Percentiles rank a stretch among this genome's conserved stretches.
Evolutionary conservation across 2,113 vertebrate genomes (phyloP).

Genomic region (Megaceryle maxima): DNA sequence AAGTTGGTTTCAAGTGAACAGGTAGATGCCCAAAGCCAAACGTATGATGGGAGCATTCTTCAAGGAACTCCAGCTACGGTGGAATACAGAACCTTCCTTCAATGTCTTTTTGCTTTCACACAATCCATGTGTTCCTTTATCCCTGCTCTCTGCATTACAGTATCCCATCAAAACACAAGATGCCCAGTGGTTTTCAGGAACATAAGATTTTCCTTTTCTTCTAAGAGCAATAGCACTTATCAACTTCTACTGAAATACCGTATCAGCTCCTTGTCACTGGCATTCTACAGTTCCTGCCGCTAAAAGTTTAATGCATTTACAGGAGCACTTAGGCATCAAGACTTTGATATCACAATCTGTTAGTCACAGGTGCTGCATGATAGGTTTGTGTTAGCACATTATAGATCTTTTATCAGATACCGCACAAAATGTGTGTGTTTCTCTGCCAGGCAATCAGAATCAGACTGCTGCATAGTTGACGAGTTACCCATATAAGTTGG

Average conservation of each 20-base stretch:
- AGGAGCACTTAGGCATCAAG: slow-evolving; percentile 67
- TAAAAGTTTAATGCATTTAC: slow-evolving; percentile 70
- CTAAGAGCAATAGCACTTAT: slow-evolving; percentile 55
- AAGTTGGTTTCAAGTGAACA: not conserved
- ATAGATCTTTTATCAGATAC: slow-evolving; percentile 71
- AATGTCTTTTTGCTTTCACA: not conserved
- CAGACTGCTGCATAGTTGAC: slow-evolving; percentile 53
- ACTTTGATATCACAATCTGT: slow-evolving; percentile 73
- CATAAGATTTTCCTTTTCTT: slow-evolving; percentile 43
- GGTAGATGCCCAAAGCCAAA: not conserved
- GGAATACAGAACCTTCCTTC: not conserved
- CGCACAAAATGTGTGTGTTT: slow-evolving; percentile 66
- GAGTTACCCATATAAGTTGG: slow-evolving; percentile 48
- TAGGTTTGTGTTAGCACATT: slow-evolving; percentile 72
- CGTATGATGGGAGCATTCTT: not conserved
- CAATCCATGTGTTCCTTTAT: not conserved
- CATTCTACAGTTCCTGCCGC: slow-evolving; percentile 59
- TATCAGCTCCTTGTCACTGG: slow-evolving; percentile 67
- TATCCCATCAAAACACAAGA: slow-evolving; percentile 64
- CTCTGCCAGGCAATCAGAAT: slow-evolving; percentile 63
- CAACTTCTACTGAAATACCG: slow-evolving; percentile 61
- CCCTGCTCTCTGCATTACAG: slow-evolving; percentile 18
- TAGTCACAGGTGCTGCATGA: slow-evolving; percentile 70
- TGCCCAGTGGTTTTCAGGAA: slow-evolving; percentile 60
- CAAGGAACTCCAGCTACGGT: not conserved